Evolutionary conservation across 1,140 invertebrate species (phyloP).

Genomic region (Heliconius himera): DNA sequence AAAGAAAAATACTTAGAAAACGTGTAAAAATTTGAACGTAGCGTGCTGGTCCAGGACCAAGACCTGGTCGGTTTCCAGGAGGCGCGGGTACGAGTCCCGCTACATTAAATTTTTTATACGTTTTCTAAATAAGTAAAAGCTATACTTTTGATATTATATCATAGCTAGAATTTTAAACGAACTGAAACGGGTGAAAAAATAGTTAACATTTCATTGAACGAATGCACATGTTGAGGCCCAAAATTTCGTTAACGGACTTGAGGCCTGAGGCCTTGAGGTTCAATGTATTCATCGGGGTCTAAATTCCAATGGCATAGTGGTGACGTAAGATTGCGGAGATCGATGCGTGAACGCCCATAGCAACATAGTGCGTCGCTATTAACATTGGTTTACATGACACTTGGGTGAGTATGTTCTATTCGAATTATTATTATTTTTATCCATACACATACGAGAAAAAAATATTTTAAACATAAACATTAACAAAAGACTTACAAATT

Average conservation of each 20-base stretch:
- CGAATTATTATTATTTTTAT: no score
- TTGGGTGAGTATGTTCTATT: neutral
- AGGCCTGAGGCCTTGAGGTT: slow-evolving; percentile 41
- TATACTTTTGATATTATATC: neutral
- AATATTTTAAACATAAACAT: no score
- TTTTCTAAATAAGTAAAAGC: no score
- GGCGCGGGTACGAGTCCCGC: no score
- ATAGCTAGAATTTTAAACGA: neutral
- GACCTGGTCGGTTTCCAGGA: no score
- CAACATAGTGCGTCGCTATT: slow-evolving; percentile 60
- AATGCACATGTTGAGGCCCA: slow-evolving; percentile 13
- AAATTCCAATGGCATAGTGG: slow-evolving; percentile 56
- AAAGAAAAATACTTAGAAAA: no score
- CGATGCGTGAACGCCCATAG: slow-evolving; percentile 61
- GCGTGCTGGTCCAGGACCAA: no score
- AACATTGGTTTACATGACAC: slow-evolving; percentile 16
- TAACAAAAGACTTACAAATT: no score
- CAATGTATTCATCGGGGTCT: slow-evolving; percentile 43
- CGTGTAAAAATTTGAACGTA: no score
- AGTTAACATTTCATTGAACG: neutral
- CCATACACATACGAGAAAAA: no score
- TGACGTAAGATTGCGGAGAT: slow-evolving; percentile 60
- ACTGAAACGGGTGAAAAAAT: neutral
- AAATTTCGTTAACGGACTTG: slow-evolving; percentile 25
- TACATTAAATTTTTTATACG: no score